Conservation (phyloP, 2,888 invertebrate genomes). For the Boloria euphrosyne region DNA sequence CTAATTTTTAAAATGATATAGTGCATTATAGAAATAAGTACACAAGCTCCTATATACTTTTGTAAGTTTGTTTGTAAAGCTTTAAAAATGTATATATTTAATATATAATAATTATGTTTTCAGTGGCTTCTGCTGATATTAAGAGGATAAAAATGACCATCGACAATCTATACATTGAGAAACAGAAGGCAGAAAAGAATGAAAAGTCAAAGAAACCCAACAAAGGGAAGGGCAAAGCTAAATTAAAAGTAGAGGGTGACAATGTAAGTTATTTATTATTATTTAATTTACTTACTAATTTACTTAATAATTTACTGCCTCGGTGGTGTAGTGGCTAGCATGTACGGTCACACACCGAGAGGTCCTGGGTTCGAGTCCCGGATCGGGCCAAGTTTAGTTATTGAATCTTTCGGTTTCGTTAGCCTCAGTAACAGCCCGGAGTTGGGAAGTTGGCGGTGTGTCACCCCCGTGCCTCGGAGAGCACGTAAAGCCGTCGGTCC, state of each 20-base stretch:
- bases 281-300: no score
- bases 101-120: slow-evolving; percentile 48
- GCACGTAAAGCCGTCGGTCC: no score
- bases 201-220: slow-evolving; percentile 89
- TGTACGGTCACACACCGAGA: no score
- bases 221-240: slow-evolving; percentile 91
- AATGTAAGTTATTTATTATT: slow-evolving; percentile 81
- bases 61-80: neutral
- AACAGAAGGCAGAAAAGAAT: slow-evolving; percentile 92
- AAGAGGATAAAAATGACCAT: slow-evolving; percentile 92
- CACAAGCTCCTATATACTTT: neutral
- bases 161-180: slow-evolving; percentile 93
- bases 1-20: no score
- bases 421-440: no score
- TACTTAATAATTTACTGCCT: no score
- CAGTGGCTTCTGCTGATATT: slow-evolving; percentile 90
- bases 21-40: neutral
- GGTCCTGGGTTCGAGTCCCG: no score
- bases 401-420: no score
- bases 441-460: no score
- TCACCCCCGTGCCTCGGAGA: no score
- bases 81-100: neutral
- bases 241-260: slow-evolving; percentile 87
- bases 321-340: no score
- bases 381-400: no score